A percentile compares a stretch with the other conserved stretches of the same genome.
Evolutionary conservation across 1,140 invertebrate species (phyloP).

Genomic region (Semibalanus balanoides): DNA sequence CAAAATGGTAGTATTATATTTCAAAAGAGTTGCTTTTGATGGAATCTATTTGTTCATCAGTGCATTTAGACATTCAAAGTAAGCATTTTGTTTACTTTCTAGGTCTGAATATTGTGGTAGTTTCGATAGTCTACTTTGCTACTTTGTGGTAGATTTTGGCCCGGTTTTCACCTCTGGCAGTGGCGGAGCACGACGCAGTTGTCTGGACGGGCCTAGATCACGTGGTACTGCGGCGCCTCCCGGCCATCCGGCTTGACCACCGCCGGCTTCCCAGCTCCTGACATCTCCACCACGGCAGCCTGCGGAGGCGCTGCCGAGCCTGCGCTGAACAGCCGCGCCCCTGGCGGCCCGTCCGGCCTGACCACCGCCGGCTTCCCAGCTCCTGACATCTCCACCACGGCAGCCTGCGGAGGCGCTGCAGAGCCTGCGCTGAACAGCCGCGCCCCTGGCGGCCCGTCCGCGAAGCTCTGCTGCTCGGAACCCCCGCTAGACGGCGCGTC

Average conservation of each 20-base stretch:
- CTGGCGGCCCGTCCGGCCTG: background rate
- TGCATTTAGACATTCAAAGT: background rate
- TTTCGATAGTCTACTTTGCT: too few relatives aligned
- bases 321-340: too few relatives aligned
- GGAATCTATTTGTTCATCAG: too few relatives aligned
- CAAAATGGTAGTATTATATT: too few relatives aligned
- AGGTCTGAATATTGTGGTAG: too few relatives aligned
- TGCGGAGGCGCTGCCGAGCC: too few relatives aligned
- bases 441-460: background rate
- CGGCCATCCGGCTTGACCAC: background rate
- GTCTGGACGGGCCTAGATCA: background rate
- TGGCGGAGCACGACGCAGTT: background rate
- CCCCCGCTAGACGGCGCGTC: background rate
- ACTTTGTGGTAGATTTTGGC: too few relatives aligned
- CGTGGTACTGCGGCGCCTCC: background rate
- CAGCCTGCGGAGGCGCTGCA: too few relatives aligned
- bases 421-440: too few relatives aligned
- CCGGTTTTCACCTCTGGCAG: too few relatives aligned
- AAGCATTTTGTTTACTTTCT: background rate
- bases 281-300: background rate
- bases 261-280: background rate
- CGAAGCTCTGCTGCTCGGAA: background rate
- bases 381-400: background rate
- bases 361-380: background rate
- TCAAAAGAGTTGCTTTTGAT: too few relatives aligned